Evolutionary conservation across 2,888 invertebrate species (phyloP).

Genomic region (Drosophila kanekoi): DNA sequence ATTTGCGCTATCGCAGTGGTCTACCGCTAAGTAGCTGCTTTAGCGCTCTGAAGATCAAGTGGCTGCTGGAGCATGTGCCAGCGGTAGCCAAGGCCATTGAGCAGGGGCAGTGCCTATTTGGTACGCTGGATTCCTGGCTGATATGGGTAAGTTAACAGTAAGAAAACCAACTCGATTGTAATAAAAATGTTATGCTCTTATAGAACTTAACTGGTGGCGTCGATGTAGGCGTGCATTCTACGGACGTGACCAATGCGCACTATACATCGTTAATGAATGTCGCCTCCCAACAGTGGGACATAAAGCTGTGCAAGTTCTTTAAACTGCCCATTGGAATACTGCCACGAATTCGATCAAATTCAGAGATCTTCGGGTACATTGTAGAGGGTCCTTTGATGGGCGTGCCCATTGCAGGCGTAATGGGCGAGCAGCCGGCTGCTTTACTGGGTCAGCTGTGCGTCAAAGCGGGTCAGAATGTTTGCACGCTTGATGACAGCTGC

Average conservation of each 20-base stretch:
- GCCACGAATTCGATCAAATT: conserved; percentile 95
- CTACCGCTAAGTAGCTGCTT: conserved; percentile 98
- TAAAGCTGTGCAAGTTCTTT: conserved; percentile 94
- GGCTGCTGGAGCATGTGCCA: conserved; percentile 95
- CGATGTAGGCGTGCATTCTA: conserved; percentile 90
- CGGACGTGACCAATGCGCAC: conserved; percentile 98
- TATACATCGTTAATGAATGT: conserved; percentile 98
- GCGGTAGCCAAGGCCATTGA: conserved; percentile 90
- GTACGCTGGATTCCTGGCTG: conserved; percentile 98
- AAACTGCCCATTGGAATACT: conserved; percentile 93
- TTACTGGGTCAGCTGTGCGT: conserved; percentile 96
- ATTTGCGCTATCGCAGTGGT: conserved; percentile 85
- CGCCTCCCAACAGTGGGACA: conserved; percentile 94
- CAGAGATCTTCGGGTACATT: conserved; percentile 96
- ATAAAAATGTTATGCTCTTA: background rate
- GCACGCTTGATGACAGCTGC: conserved; percentile 98
- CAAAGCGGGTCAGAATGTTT: conserved; percentile 95
- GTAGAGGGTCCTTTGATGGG: conserved; percentile 90
- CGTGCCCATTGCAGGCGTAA: conserved; percentile 94
- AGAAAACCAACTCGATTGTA: background rate
- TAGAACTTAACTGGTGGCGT: conserved; percentile 88
- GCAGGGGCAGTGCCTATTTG: conserved; percentile 90
- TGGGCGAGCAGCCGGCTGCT: conserved; percentile 98
- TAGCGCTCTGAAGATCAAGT: conserved; percentile 96
- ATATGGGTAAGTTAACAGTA: conserved; percentile 90